These are phyloP conservation scores for Apomyelois bistriatella DNA, from an alignment of 2,888 invertebrate genomes.

Conservation along the genomic window DNA sequence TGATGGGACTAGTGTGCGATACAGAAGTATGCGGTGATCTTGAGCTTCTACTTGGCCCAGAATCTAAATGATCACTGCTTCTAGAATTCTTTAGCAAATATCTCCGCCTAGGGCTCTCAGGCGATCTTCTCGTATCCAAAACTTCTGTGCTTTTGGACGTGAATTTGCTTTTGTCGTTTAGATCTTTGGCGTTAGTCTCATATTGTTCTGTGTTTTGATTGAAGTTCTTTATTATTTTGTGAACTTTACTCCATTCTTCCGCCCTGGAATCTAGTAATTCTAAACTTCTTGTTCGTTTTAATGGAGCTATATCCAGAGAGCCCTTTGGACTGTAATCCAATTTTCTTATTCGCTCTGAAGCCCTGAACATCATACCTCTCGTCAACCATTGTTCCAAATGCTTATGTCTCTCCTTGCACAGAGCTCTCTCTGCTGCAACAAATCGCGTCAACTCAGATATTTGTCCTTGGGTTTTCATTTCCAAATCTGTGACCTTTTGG, in stretches of 20 bases:
- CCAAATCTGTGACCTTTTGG: constrained; percentile 89
- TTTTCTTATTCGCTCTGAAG: constrained; percentile 71
- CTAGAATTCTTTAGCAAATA: constrained; percentile 58
- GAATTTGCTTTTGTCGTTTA: constrained; percentile 53
- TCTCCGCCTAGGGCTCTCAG: constrained; percentile 50
- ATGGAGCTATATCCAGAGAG: constrained; percentile 75
- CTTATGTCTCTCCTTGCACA: constrained; percentile 82
- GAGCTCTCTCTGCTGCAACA: constrained; percentile 81
- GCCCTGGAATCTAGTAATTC: constrained; percentile 81
- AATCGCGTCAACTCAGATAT: constrained; percentile 84
- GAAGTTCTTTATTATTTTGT: constrained; percentile 57
- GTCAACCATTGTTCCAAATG: constrained; percentile 86
- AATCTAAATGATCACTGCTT: constrained; percentile 66
- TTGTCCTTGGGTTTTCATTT: constrained; percentile 86
- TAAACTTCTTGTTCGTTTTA: constrained; percentile 85
- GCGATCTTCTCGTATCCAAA: constrained; percentile 55
- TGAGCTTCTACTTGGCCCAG: constrained; percentile 53
- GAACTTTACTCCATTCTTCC: constrained; percentile 67
- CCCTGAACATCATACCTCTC: constrained; percentile 81
- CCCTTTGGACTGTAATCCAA: constrained; percentile 75
- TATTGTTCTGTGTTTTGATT: constrained; percentile 59
- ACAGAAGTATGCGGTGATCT: constrained; percentile 41
- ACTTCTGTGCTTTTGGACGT: constrained; percentile 78
- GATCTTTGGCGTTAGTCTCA: constrained; percentile 64
- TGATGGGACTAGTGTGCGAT: constrained; percentile 33